Conservation (phyloP, 2,797 vertebrate genomes). For the Leucoraja ocellata region DNA sequence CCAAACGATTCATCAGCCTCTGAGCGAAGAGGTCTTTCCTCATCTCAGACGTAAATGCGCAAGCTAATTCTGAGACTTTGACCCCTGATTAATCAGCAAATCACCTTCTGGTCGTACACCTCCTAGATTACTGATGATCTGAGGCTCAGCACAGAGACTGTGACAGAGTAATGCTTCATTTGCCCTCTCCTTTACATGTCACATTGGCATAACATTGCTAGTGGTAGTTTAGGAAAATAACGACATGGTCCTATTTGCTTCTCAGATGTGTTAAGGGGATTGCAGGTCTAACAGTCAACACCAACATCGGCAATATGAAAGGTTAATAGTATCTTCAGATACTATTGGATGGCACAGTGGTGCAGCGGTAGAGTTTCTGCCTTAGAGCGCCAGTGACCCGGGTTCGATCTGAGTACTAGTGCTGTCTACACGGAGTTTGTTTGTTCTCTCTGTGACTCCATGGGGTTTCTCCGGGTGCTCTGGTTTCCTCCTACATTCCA, state of each 20-base stretch:
- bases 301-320: background rate
- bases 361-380: too few relatives aligned
- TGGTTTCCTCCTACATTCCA: too few relatives aligned
- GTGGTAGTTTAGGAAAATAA: background rate
- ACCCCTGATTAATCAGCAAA: background rate
- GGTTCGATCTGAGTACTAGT: too few relatives aligned
- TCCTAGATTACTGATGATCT: background rate
- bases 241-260: background rate
- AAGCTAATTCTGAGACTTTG: too few relatives aligned
- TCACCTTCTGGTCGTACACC: background rate
- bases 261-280: background rate
- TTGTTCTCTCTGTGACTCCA: too few relatives aligned
- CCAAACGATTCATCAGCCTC: too few relatives aligned
- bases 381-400: too few relatives aligned
- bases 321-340: background rate
- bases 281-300: background rate
- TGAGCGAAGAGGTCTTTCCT: too few relatives aligned
- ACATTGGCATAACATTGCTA: background rate
- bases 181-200: background rate
- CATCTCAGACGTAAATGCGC: too few relatives aligned
- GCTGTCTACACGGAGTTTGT: too few relatives aligned
- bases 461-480: too few relatives aligned
- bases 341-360: too few relatives aligned
- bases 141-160: background rate
- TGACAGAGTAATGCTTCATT: background rate